Evolutionary conservation across 2,888 invertebrate genomes (phyloP).

Genomic region (Nomada lathburiana): DNA sequence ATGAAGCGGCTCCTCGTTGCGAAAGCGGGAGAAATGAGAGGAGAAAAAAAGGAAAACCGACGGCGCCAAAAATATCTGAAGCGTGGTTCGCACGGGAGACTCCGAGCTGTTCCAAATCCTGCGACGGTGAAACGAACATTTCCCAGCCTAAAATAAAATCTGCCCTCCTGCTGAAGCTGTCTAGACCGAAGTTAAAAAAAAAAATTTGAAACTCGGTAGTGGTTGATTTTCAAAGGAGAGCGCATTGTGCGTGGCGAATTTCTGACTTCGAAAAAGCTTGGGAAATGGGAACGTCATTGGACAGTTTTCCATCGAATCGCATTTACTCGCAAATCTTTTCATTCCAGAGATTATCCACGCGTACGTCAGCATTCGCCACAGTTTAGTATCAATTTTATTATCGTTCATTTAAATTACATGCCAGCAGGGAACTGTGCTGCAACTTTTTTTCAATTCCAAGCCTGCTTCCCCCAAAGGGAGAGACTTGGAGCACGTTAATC

Average conservation of each 20-base stretch:
- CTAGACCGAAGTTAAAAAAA: not conserved
- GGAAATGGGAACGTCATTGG: not conserved
- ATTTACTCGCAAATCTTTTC: too few species aligned
- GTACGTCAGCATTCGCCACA: too few species aligned
- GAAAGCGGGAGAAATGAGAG: slow-evolving; percentile 8
- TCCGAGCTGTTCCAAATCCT: slow-evolving; percentile 47
- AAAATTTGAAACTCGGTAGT: not conserved
- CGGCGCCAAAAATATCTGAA: slow-evolving; percentile 64
- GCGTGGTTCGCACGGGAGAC: slow-evolving; percentile 38
- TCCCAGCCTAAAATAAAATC: slow-evolving; percentile 63
- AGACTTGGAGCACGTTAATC: too few species aligned
- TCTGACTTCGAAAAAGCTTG: not conserved
- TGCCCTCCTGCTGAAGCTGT: not conserved
- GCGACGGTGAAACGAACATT: slow-evolving; percentile 33
- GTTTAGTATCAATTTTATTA: too few species aligned
- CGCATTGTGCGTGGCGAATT: too few species aligned
- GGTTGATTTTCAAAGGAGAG: not conserved
- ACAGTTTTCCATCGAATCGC: not conserved
- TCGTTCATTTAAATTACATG: too few species aligned
- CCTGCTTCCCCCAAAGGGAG: too few species aligned
- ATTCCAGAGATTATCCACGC: too few species aligned
- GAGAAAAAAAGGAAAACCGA: slow-evolving; percentile 29
- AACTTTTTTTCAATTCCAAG: too few species aligned
- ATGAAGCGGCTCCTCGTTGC: slow-evolving; percentile 6
- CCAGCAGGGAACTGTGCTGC: too few species aligned